Percentiles rank a stretch among this genome's conserved stretches.
phyloP scores from a whole-genome alignment of 2,888 invertebrate genomes.

The Dynastes grantii region DNA sequence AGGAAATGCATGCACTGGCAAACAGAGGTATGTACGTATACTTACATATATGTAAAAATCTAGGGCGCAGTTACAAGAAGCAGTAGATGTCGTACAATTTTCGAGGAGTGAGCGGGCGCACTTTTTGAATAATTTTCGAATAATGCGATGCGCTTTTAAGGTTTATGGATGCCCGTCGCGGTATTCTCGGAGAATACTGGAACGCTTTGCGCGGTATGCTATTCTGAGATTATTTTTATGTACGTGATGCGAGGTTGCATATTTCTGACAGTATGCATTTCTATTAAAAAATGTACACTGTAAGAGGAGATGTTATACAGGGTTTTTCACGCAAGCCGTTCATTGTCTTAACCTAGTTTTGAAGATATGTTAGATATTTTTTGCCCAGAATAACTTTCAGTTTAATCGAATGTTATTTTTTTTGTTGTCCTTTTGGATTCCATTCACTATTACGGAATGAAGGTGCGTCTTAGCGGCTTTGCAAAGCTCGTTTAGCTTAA shows the following conservation, averaged over 20 bases:
- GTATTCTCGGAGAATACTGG: slow-evolving; percentile 7
- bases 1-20: slow-evolving; percentile 3
- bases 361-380: too few relatives aligned
- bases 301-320: background rate
- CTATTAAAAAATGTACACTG: slow-evolving; percentile 1
- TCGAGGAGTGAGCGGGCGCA: background rate
- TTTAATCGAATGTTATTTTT: too few relatives aligned
- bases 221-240: slow-evolving; percentile 24
- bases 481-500: too few relatives aligned
- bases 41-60: background rate
- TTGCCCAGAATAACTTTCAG: too few relatives aligned
- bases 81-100: background rate
- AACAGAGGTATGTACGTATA: background rate
- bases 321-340: too few relatives aligned
- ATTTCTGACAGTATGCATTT: slow-evolving; percentile 13
- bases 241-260: background rate
- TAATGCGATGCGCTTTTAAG: slow-evolving; percentile 38
- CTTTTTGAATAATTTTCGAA: slow-evolving; percentile 37
- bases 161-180: background rate
- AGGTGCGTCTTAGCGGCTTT: too few relatives aligned
- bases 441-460: too few relatives aligned
- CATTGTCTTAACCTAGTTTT: too few relatives aligned
- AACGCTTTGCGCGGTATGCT: background rate
- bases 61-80: background rate
- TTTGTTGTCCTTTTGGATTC: too few relatives aligned